Evolutionary conservation across 1,140 invertebrate species (phyloP), one percentile per base, ranked within the genome.

Genomic region (Heliconius melpomene): DNA sequence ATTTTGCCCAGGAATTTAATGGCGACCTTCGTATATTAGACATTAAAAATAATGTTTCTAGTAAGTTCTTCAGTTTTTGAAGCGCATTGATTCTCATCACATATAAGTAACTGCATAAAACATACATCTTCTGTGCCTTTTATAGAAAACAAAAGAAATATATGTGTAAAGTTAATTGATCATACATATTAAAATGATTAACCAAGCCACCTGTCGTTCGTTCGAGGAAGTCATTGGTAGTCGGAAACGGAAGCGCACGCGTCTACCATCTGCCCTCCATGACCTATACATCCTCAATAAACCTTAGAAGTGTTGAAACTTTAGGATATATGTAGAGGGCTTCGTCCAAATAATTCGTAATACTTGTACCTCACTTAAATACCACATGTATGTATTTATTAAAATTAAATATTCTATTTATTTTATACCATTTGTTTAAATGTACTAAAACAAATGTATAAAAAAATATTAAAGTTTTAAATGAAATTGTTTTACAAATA

Each of bases 171-270:
- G 70, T 46, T 77, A 77, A 77, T 77, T 26, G 60, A 74, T 57
- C 79, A 76, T 78, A 75, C 73, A 32, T 60, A 38, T 46, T 81
- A 29, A 76, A 76, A 78, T 81, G 83, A 86, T 87, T 86, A 86
- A 86, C 83, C 82, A 81, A 83, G 82, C 83, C 87, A 88, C 88
- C 89, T 89, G 89, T 88, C 84, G 73, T 74, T 78, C 78, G 74
- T 81, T 82, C 78, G 72, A 72, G 82, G 83, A 82, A 84, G 79
- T 81, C 75, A 75, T 54, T n/a, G 38, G 74, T 57, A 83, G 79
- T 80, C 84, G 90, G 89, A 91, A 92, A 86, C 91, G 91, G 91
- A 93, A 91, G 89, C 87, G 83, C 87, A 89, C 89, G 87, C 88
- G 88, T 83, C 82, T 79, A 75, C 84, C 89, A 91, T 87, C 90